phyloP scores from a whole-genome alignment of 2,113 vertebrate genomes.

The Ciconia stormi region DNA sequence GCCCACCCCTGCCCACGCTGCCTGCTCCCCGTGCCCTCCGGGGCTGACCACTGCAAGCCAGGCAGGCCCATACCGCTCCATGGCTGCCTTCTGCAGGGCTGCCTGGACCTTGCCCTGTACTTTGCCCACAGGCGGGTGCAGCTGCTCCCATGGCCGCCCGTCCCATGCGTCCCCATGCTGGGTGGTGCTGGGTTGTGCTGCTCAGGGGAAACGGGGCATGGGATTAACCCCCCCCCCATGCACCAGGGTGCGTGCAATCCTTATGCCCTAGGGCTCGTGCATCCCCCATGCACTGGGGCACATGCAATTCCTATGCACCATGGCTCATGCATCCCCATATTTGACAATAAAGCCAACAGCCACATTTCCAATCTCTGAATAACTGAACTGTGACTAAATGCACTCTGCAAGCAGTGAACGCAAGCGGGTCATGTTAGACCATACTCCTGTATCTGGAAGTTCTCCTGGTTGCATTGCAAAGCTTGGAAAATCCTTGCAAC shows the following conservation, averaged over 20 bases:
- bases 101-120: not conserved
- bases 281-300: not conserved
- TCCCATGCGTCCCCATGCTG: not conserved
- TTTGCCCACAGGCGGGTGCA: rapidly evolving
- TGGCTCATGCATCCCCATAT: not conserved
- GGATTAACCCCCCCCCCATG: not conserved
- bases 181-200: not conserved
- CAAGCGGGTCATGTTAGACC: too few relatives aligned
- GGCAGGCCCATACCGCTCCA: not conserved
- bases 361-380: not conserved
- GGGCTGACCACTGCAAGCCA: rapidly evolving
- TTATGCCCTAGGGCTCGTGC: not conserved
- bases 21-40: not conserved
- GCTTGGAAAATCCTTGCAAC: not conserved
- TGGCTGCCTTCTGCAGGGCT: not conserved
- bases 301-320: not conserved
- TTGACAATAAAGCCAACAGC: not conserved
- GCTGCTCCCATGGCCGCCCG: rapidly evolving
- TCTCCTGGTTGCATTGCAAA: not conserved
- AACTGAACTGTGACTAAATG: not conserved
- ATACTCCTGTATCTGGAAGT: not conserved
- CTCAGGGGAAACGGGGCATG: rapidly evolving
- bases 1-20: not conserved
- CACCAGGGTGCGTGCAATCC: not conserved
- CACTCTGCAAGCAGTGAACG: not conserved